Percentiles rank a stretch among this genome's conserved stretches.
phyloP scores from a whole-genome alignment of 2,797 vertebrate genomes.

The Scarus forsteni region DNA sequence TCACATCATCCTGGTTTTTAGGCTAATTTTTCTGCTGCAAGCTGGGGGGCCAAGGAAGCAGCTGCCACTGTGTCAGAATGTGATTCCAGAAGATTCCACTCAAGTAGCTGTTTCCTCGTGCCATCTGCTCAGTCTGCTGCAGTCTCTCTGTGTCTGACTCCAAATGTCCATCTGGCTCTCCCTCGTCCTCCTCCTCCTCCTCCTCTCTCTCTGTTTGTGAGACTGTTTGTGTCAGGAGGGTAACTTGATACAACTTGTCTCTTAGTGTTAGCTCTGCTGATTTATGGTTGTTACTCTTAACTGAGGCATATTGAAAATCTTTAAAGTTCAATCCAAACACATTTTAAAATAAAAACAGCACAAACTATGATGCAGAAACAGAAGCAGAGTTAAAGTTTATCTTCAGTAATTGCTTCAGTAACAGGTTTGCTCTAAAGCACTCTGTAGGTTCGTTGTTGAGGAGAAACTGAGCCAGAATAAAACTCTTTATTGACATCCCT shows the following conservation, averaged over 20 bases:
- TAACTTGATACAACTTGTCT: neutral
- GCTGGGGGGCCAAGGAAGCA: conserved; percentile 49
- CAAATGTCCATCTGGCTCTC: conserved; percentile 31
- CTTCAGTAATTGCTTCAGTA: no score
- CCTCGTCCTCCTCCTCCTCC: neutral
- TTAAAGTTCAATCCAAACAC: no score
- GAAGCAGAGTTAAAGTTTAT: no score
- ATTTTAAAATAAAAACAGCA: no score
- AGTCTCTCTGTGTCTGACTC: conserved; percentile 14
- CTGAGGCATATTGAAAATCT: no score
- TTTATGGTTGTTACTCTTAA: no score
- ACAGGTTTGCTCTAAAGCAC: no score
- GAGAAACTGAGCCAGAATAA: no score
- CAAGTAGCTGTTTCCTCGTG: conserved; percentile 50
- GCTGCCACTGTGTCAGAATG: conserved; percentile 54
- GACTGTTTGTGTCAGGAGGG: neutral
- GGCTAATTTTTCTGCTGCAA: conserved; percentile 39
- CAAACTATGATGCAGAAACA: no score
- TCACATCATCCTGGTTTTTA: conserved; percentile 40
- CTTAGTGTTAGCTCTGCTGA: neutral
- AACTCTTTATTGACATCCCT: no score
- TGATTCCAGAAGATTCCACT: conserved; percentile 54
- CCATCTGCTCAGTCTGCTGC: conserved; percentile 52
- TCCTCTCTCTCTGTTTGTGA: conserved; percentile 6
- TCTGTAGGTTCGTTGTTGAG: no score